These are phyloP conservation scores for Homalodisca vitripennis DNA, from an alignment of 1,140 invertebrate genomes.

Conservation along the genomic window DNA sequence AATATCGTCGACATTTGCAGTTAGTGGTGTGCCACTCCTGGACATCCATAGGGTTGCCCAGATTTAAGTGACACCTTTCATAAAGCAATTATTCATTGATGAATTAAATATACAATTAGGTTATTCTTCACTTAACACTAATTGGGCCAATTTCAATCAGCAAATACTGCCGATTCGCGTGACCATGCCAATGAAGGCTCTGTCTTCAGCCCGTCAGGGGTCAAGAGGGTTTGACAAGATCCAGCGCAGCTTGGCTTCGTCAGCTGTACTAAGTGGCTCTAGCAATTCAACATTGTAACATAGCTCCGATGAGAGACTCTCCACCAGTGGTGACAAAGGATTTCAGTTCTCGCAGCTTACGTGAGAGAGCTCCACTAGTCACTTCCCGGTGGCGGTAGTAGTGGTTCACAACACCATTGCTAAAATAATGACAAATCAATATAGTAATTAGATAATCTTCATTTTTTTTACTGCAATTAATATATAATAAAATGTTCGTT, in stretches of 20 bases:
- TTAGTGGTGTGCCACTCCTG: no score
- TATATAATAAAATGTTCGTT: no score
- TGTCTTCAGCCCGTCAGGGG: slow-evolving; percentile 50
- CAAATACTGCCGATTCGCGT: slow-evolving; percentile 48
- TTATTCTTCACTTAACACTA: no score
- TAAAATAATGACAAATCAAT: background rate
- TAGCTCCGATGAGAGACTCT: slow-evolving; percentile 63
- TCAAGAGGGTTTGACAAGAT: slow-evolving; percentile 65
- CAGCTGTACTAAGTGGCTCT: slow-evolving; percentile 53
- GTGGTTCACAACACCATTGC: slow-evolving; percentile 37
- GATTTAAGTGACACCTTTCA: no score
- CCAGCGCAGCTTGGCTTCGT: slow-evolving; percentile 66
- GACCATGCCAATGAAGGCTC: slow-evolving; percentile 49
- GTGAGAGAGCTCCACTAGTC: slow-evolving; percentile 38
- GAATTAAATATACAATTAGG: no score
- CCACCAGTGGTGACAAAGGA: slow-evolving; percentile 43
- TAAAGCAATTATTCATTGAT: no score
- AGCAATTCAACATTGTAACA: slow-evolving; percentile 75
- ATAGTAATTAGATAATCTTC: no score
- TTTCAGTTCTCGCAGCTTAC: slow-evolving; percentile 41
- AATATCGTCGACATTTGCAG: no score
- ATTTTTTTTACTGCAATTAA: no score
- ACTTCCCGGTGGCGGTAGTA: slow-evolving; percentile 45
- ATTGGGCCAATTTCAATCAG: slow-evolving; percentile 79
- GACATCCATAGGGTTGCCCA: no score